Evolutionary conservation across 2,113 vertebrate genomes (phyloP).

Genomic region (Nerophis ophidion): DNA sequence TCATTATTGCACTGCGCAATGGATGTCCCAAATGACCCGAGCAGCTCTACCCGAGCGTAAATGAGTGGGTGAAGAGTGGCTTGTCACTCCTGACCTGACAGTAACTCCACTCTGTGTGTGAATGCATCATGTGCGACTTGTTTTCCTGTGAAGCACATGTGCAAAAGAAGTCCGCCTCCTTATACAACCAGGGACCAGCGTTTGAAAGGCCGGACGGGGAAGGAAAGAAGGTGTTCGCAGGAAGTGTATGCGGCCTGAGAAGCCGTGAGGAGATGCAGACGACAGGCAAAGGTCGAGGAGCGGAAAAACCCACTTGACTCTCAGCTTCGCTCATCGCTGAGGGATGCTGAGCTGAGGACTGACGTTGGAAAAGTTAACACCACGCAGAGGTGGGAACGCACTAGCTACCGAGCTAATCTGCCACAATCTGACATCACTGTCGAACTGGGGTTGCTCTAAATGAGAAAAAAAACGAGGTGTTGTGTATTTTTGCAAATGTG

Average conservation of each 20-base stretch:
- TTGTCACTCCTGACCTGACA: constrained; percentile 43
- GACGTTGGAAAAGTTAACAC: too few relatives aligned
- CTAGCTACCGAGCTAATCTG: too few relatives aligned
- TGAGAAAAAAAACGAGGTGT: too few relatives aligned
- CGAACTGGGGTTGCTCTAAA: too few relatives aligned
- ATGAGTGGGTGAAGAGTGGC: constrained; percentile 31
- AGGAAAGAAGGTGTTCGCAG: constrained; percentile 24
- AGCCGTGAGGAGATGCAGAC: constrained; percentile 18
- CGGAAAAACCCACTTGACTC: too few relatives aligned
- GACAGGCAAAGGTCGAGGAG: constrained; percentile 16
- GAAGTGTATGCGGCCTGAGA: constrained; percentile 17
- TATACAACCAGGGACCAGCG: constrained; percentile 19
- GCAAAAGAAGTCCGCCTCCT: constrained; percentile 31
- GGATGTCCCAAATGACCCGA: constrained; percentile 40
- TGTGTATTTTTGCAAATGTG: too few relatives aligned
- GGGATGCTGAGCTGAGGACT: too few relatives aligned
- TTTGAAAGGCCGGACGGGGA: constrained; percentile 16
- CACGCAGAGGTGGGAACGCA: too few relatives aligned
- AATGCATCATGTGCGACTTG: constrained; percentile 28
- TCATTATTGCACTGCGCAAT: constrained; percentile 57
- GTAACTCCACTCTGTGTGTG: constrained; percentile 22
- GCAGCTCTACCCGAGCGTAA: constrained; percentile 39
- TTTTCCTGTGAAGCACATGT: constrained; percentile 27
- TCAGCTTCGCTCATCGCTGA: too few relatives aligned
- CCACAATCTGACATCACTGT: too few relatives aligned